Evolutionary conservation across 2,888 invertebrate genomes (phyloP), one percentile per base, ranked within the genome.

Genomic region (Meloe dianella): DNA sequence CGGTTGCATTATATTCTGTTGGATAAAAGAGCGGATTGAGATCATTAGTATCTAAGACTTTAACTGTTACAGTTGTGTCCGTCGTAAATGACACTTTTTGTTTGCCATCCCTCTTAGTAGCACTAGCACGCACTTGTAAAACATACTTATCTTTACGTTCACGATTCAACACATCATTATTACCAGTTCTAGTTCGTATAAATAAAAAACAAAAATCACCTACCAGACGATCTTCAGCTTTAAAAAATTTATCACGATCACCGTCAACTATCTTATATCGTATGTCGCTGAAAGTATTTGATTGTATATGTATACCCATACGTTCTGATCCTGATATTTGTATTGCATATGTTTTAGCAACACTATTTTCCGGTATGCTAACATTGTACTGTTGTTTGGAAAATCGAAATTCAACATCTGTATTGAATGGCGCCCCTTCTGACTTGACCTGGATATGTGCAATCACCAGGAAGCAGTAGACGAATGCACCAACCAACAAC

Each of bases 181-280:
- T 90, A 56, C 93, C 94, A 67, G 96, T 94, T 80, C 95, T 90
- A 72, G 95, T 96, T 78, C 97, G 89, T 68, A 98, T 89, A 64
- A 92, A 87, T 63, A 98, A 87, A 84, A 98, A 98, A 83, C 95
- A 95, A 86, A 97, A 97, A 85, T 98, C 96, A 47, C 98, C 98
- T 63, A 98, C 92, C 68, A 90, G 86, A 68, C 92, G 88, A 76
- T 94, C 92, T 82, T 97, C 97, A 9, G 95, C 95, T 83, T 95
- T 96, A 85, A 98, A 98, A 81, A 97, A 92, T 81, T 92, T 92
- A 80, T 95, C 94, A 63, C 90, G 89, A 85, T 97, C 96, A 57
- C 97, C 96, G 77, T 89, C 90, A 22, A 92, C 88, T 81, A 98
- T 96, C 80, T 92, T 92, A 85, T 92, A 98, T 73, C 92, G 91